Conservation (phyloP, 2,888 invertebrate species). For the Parochlus steinenii region DNA sequence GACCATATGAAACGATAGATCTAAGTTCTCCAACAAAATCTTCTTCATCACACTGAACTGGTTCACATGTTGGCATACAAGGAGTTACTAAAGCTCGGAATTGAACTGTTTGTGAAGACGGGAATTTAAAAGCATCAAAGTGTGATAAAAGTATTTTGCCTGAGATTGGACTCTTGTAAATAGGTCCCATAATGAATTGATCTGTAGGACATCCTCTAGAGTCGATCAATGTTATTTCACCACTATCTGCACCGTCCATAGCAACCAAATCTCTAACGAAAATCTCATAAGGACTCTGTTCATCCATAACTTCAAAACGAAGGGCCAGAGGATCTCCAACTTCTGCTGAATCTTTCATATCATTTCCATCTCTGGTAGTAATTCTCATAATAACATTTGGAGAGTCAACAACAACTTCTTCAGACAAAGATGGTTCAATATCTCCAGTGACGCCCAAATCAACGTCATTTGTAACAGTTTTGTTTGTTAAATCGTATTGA, state of each 20-base stretch:
- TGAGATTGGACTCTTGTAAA: constrained; percentile 62
- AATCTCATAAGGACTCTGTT: constrained; percentile 87
- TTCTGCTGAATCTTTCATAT: constrained; percentile 73
- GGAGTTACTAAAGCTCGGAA: constrained; percentile 91
- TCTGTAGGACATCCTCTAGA: constrained; percentile 86
- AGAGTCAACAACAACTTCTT: constrained; percentile 84
- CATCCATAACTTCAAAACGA: constrained; percentile 82
- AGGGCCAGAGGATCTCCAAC: constrained; percentile 85
- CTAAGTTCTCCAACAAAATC: constrained; percentile 70
- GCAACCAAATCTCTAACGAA: constrained; percentile 88
- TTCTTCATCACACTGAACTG: constrained; percentile 74
- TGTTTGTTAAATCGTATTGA: constrained; percentile 86
- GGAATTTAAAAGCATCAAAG: constrained; percentile 94
- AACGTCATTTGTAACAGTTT: constrained; percentile 84
- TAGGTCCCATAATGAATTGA: constrained; percentile 84
- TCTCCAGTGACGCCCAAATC: constrained; percentile 80
- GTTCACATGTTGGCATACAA: constrained; percentile 84
- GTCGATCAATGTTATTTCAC: constrained; percentile 83
- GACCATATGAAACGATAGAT: constrained; percentile 68
- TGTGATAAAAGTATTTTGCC: constrained; percentile 75
- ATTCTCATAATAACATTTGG: constrained; percentile 91
- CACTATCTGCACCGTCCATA: constrained; percentile 84
- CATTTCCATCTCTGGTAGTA: constrained; percentile 67
- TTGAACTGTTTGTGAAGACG: constrained; percentile 85
- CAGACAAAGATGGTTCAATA: constrained; percentile 68